Percentiles rank a stretch among this genome's conserved stretches.
These are phyloP conservation scores for Vulpes lagopus DNA, from an alignment of 2,113 vertebrate genomes.

Conservation along the genomic window DNA sequence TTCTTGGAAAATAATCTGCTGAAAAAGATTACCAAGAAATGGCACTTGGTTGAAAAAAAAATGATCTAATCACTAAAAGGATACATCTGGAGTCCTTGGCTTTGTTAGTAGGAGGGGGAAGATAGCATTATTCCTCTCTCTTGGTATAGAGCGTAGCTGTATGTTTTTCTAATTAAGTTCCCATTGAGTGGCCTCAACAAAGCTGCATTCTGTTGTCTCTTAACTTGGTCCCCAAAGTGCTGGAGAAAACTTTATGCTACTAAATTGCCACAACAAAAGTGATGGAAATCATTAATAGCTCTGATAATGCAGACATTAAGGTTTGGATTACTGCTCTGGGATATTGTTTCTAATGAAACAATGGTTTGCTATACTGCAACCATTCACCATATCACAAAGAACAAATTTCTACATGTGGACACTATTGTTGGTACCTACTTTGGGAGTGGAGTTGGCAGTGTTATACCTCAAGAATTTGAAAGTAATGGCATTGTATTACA, in stretches of 20 bases:
- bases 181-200: conserved; percentile 33
- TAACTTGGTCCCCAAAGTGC: conserved; percentile 49
- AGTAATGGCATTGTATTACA: not conserved
- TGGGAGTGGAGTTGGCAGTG: not conserved
- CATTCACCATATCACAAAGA: conserved; percentile 20
- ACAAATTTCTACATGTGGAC: conserved; percentile 26
- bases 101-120: not conserved
- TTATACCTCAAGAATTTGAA: not conserved
- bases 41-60: conserved; percentile 3
- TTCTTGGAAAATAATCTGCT: conserved; percentile 43
- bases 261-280: conserved; percentile 60
- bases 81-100: not conserved
- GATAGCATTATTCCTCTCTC: not conserved
- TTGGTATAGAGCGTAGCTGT: not conserved
- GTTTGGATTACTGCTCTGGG: conserved; percentile 62
- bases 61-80: conserved; percentile 55
- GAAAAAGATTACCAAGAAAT: conserved; percentile 63
- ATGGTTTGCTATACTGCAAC: conserved; percentile 42
- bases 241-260: conserved; percentile 48
- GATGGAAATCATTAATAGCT: conserved; percentile 60
- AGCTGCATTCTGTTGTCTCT: conserved; percentile 23
- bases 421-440: not conserved
- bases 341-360: conserved; percentile 61
- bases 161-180: conserved; percentile 58
- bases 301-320: conserved; percentile 44